Evolutionary conservation across 2,113 vertebrate genomes (phyloP).

Genomic region (Megalops atlanticus): DNA sequence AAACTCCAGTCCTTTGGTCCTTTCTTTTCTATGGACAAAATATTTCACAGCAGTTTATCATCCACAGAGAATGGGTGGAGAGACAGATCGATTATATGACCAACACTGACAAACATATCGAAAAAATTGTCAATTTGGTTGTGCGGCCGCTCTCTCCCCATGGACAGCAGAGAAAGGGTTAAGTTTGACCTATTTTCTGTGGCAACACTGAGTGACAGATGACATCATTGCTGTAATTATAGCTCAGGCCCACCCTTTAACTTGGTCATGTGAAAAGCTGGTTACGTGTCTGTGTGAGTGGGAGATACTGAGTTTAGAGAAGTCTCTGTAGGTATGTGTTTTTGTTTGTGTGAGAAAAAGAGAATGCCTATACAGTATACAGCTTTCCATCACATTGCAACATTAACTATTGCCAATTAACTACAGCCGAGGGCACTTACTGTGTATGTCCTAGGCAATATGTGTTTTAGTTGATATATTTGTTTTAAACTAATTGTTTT

Average conservation of each 20-base stretch:
- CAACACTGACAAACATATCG: not conserved
- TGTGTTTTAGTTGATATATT: not conserved
- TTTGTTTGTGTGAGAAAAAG: not conserved
- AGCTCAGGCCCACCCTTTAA: constrained; percentile 55
- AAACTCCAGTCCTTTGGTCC: not conserved
- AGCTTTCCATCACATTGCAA: no score
- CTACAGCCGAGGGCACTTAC: no score
- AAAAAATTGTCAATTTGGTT: constrained; percentile 23
- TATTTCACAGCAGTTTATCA: not conserved
- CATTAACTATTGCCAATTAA: no score
- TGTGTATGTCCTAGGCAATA: no score
- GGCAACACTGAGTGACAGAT: constrained; percentile 68
- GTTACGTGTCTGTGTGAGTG: constrained; percentile 29
- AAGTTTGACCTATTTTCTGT: constrained; percentile 72
- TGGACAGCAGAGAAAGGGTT: constrained; percentile 54
- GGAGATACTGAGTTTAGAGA: constrained; percentile 36
- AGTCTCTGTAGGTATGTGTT: constrained; percentile 39
- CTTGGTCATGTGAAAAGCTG: constrained; percentile 57
- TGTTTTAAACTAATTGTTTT: no score
- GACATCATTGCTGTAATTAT: constrained; percentile 72
- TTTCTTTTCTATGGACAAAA: not conserved
- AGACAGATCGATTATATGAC: not conserved
- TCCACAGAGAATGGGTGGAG: not conserved
- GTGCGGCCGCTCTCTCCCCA: constrained; percentile 55
- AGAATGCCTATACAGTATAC: not conserved